A percentile compares a stretch with the other conserved stretches of the same genome.
Conservation (phyloP, 2,888 invertebrate species). For the Mythimna vitellina region DNA sequence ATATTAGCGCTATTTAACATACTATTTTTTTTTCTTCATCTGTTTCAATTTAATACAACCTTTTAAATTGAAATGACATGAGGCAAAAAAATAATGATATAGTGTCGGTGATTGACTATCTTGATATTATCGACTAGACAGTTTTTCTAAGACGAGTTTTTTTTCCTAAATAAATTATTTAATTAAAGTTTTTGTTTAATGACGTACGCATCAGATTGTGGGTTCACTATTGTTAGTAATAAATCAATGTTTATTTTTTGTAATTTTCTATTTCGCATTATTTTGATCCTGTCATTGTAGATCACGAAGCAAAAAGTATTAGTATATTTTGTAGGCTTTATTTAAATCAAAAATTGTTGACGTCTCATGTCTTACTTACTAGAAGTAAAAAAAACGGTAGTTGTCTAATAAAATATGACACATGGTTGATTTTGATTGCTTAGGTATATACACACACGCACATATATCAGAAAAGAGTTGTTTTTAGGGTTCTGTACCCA, state of each 20-base stretch:
- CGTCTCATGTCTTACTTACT: background rate
- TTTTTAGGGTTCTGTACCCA: too few species aligned
- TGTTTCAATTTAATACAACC: constrained; percentile 26
- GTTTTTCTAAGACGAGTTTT: constrained; percentile 6
- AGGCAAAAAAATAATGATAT: constrained; percentile 15
- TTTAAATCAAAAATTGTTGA: background rate
- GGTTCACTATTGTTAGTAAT: constrained; percentile 7
- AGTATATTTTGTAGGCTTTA: background rate
- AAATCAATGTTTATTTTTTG: background rate
- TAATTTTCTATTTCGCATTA: background rate
- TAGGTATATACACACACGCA: too few species aligned
- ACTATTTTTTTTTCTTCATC: background rate
- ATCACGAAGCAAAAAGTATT: background rate
- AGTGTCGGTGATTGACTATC: constrained; percentile 14
- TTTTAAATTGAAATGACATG: background rate
- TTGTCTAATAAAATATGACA: background rate
- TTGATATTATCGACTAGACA: background rate
- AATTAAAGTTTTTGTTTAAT: constrained; percentile 40
- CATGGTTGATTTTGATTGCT: background rate
- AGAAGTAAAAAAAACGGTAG: background rate
- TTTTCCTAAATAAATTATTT: background rate
- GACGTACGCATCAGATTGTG: constrained; percentile 23
- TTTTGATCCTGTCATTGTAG: background rate
- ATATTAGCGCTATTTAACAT: constrained; percentile 18
- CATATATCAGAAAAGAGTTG: too few species aligned